These are phyloP conservation scores for Megamerina dolium DNA, from an alignment of 2,888 invertebrate species.

Conservation along the genomic window DNA sequence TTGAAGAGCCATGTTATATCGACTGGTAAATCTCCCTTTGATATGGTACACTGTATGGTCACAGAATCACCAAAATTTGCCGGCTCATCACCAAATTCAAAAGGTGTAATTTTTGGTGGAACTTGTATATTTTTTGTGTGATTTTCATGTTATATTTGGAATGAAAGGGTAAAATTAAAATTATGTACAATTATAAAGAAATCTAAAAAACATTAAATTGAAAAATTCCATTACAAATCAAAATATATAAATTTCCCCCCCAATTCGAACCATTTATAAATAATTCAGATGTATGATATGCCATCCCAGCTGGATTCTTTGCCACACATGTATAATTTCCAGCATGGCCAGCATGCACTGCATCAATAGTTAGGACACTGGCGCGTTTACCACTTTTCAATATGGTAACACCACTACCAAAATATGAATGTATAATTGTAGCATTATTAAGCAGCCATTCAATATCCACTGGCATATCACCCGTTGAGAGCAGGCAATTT, in stretches of 20 bases:
- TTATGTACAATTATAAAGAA: too few species aligned
- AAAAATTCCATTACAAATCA: background rate
- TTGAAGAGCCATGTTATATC: slow-evolving; percentile 61
- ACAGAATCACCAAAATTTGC: slow-evolving; percentile 61
- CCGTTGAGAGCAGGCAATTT: slow-evolving; percentile 65
- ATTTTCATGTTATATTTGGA: slow-evolving; percentile 6
- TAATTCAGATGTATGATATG: slow-evolving; percentile 56
- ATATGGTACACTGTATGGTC: slow-evolving; percentile 58
- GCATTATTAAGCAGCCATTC: slow-evolving; percentile 59
- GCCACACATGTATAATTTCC: slow-evolving; percentile 70
- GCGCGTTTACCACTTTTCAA: slow-evolving; percentile 58
- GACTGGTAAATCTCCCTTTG: slow-evolving; percentile 65
- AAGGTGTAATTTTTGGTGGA: slow-evolving; percentile 51
- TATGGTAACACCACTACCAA: slow-evolving; percentile 51
- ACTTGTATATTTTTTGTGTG: slow-evolving; percentile 29
- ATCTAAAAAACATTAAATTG: slow-evolving; percentile 1
- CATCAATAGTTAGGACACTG: slow-evolving; percentile 60
- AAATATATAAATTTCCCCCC: slow-evolving; percentile 1
- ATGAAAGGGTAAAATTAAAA: slow-evolving; percentile 6
- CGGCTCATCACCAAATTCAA: slow-evolving; percentile 55
- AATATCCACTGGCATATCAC: slow-evolving; percentile 61
- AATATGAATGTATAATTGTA: slow-evolving; percentile 46
- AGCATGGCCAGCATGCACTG: slow-evolving; percentile 62
- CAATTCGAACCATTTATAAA: slow-evolving; percentile 56
- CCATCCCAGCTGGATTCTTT: slow-evolving; percentile 56